Percentiles rank a stretch among this genome's conserved stretches.
These are phyloP conservation scores for Rostratula benghalensis DNA, from an alignment of 2,113 vertebrate genomes.

Conservation along the genomic window DNA sequence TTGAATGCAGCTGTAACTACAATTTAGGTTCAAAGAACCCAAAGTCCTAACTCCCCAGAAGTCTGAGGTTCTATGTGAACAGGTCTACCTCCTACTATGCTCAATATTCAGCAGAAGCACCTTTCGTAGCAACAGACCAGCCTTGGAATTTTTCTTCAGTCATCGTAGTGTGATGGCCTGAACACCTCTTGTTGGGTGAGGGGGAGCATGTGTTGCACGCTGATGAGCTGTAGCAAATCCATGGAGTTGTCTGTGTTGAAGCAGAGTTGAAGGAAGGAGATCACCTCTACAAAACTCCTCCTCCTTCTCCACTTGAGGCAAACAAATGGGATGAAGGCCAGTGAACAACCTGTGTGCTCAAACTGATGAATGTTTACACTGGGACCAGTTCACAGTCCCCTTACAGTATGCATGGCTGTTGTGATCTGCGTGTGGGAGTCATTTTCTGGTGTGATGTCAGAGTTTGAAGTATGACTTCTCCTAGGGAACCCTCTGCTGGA, in stretches of 20 bases:
- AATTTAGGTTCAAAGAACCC: neutral
- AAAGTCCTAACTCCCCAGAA: neutral
- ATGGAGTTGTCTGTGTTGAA: neutral
- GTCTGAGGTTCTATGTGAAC: neutral
- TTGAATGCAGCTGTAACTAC: neutral
- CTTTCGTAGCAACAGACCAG: neutral
- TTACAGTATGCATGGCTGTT: accelerated
- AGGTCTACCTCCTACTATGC: neutral
- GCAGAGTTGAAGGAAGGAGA: neutral
- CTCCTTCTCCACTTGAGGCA: neutral
- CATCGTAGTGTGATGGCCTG: accelerated
- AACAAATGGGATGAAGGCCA: neutral
- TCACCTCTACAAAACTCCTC: neutral
- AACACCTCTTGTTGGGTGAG: accelerated
- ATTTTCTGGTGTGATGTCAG: neutral
- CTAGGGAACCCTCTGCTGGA: neutral
- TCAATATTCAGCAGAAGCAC: neutral
- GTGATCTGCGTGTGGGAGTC: accelerated
- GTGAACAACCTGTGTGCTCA: neutral
- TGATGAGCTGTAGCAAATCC: neutral
- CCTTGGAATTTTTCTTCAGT: neutral
- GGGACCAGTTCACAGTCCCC: neutral
- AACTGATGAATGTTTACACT: accelerated
- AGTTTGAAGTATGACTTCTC: neutral
- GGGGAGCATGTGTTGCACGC: accelerated